phyloP scores from a whole-genome alignment of 2,888 invertebrate genomes.

The Heterodera filipjevi region DNA sequence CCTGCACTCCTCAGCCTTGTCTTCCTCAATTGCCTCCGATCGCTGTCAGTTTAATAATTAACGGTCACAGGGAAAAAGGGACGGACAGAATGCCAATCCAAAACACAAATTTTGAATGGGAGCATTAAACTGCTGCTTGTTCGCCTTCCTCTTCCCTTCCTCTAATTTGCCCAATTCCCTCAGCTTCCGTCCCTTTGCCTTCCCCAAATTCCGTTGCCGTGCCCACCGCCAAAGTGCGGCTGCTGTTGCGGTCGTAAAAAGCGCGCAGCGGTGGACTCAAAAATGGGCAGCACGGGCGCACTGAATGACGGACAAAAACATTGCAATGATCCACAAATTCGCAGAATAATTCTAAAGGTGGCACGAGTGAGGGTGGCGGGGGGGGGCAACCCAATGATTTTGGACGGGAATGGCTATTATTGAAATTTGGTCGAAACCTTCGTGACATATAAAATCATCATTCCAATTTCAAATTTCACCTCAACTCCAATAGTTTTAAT shows the following conservation, averaged over 20 bases:
- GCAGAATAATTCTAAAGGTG: slow-evolving; percentile 50
- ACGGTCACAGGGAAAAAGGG: no score
- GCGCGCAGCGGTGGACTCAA: slow-evolving; percentile 37
- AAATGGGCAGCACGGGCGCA: slow-evolving; percentile 18
- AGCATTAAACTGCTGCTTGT: background rate
- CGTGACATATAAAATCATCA: background rate
- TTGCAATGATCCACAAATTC: slow-evolving; percentile 48
- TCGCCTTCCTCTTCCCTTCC: slow-evolving; percentile 22
- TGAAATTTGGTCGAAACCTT: no score
- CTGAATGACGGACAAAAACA: slow-evolving; percentile 33
- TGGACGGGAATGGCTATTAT: no score
- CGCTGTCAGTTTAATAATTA: slow-evolving; percentile 19
- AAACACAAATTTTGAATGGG: no score
- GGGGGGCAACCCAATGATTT: slow-evolving; percentile 8
- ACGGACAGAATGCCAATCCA: no score
- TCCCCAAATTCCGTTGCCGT: slow-evolving; percentile 46
- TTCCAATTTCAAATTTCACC: background rate
- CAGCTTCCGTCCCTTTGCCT: slow-evolving; percentile 43
- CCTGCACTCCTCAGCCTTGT: slow-evolving; percentile 38
- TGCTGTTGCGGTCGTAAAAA: slow-evolving; percentile 53
- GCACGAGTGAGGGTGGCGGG: background rate
- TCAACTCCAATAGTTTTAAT: background rate
- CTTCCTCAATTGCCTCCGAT: slow-evolving; percentile 39
- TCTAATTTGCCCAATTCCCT: background rate
- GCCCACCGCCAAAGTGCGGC: slow-evolving; percentile 47